Conservation (phyloP, 2,797 vertebrate species). For the Phaenicophaeus curvirostris region DNA sequence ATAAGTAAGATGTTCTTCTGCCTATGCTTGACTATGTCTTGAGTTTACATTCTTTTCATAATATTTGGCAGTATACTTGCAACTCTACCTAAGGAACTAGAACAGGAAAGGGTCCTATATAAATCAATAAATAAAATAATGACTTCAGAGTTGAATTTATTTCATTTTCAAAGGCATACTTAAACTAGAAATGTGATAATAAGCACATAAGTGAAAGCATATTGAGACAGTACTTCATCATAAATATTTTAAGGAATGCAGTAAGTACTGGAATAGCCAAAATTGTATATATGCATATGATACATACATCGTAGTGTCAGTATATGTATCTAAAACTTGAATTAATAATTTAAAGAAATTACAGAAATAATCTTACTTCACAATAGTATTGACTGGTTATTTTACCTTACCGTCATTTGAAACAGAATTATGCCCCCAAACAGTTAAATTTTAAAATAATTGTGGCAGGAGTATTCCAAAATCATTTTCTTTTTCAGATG, state of each 20-base stretch:
- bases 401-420: constrained; percentile 13
- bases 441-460: constrained; percentile 48
- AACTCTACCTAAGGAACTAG: background rate
- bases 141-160: background rate
- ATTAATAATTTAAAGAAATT: constrained; percentile 32
- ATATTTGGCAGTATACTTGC: background rate
- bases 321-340: background rate
- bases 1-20: background rate
- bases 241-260: background rate
- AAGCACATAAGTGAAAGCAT: background rate
- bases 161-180: constrained; percentile 1
- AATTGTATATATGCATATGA: background rate
- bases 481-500: constrained; percentile 47
- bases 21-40: background rate
- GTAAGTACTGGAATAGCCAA: background rate
- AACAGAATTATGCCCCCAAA: background rate
- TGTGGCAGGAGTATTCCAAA: background rate
- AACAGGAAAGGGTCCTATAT: background rate
- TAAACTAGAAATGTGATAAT: background rate
- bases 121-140: background rate
- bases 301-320: background rate
- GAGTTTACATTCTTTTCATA: background rate
- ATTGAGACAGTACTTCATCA: background rate
- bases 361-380: background rate
- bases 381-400: background rate